Conservation (phyloP, 2,113 vertebrate genomes). For the Chiloscyllium plagiosum region DNA sequence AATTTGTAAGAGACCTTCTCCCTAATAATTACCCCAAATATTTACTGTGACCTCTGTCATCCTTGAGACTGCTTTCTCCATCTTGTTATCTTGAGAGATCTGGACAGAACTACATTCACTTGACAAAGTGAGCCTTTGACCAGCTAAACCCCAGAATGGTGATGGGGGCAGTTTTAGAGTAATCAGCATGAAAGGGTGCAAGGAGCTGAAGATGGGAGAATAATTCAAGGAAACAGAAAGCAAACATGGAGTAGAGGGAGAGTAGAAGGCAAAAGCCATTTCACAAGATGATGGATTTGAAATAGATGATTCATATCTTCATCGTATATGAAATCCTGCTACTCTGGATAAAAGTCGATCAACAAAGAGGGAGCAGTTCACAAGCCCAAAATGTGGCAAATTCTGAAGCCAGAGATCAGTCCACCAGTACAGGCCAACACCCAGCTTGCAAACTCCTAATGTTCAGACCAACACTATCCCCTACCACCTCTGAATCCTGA, state of each 20-base stretch:
- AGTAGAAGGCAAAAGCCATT: neutral
- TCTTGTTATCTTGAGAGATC: too few relatives aligned
- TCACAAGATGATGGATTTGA: neutral
- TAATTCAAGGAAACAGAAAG: neutral
- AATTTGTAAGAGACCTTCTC: too few relatives aligned
- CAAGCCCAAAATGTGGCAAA: neutral
- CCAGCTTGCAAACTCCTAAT: too few relatives aligned
- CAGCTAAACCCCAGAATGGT: too few relatives aligned
- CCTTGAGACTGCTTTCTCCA: too few relatives aligned
- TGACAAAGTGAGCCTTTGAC: too few relatives aligned
- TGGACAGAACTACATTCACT: too few relatives aligned
- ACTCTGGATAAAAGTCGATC: neutral
- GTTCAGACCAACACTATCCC: too few relatives aligned
- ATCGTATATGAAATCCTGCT: neutral
- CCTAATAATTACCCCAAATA: neutral
- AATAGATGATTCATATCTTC: neutral
- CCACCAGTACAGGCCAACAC: neutral
- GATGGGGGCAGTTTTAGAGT: too few relatives aligned
- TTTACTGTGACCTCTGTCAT: neutral
- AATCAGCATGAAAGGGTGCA: neutral
- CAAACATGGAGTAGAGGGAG: neutral
- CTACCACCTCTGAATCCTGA: too few relatives aligned
- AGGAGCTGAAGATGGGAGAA: neutral
- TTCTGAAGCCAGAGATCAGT: neutral
- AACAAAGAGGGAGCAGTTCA: neutral